Base-by-base conservation (phyloP, 2,797 vertebrate species). In the Acanthiza pusilla region DNA sequence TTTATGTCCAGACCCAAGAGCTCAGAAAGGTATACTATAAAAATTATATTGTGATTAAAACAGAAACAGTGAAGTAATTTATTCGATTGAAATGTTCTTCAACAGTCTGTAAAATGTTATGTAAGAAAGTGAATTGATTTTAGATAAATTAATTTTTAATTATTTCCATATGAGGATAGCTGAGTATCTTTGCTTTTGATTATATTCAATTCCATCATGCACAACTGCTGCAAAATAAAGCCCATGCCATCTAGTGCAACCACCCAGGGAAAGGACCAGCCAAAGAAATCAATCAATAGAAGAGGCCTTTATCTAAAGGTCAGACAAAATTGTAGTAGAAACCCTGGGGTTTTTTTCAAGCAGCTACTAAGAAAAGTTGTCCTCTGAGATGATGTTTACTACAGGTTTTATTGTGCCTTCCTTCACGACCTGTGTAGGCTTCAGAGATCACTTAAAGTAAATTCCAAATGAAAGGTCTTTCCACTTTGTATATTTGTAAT, bases 281-380 rank as follows among this genome's bases (percentile, higher is more conserved):
- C 58, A 76, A 77, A 83, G 18, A 93, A 91, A 87, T 78, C 34
- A 76, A 54, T 80, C 76, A 72, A 36, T 47, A 88, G 38, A 82
- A 76, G 21, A 25, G 34, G 7, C 43, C 48, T 91, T 93, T 86
- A 93, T 76, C 22, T 88, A 93, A 97, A 96, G 89, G 81, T 94
- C 88, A 93, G 66, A 63, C 26, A 95, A 80, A 42, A 27, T 11
- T 62, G 16, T 62, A 63, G 51, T 40, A 71, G 76, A 78, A 83
- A 66, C 75, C 73, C 73, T 11, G 27, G 65, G n/a, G 60, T 94
- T 85, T 91, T 82, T 88, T 78, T 93, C 70, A 66, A 74, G 62
- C 47, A 43, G 45, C 80, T 89, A 43, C 66, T 68, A 50, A 77
- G 74, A 82, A 63, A 92, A 83, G 50, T 77, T 72, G 16, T 58